Base-by-base conservation (phyloP, 2,888 invertebrate genomes). In the Diadromus collaris region DNA sequence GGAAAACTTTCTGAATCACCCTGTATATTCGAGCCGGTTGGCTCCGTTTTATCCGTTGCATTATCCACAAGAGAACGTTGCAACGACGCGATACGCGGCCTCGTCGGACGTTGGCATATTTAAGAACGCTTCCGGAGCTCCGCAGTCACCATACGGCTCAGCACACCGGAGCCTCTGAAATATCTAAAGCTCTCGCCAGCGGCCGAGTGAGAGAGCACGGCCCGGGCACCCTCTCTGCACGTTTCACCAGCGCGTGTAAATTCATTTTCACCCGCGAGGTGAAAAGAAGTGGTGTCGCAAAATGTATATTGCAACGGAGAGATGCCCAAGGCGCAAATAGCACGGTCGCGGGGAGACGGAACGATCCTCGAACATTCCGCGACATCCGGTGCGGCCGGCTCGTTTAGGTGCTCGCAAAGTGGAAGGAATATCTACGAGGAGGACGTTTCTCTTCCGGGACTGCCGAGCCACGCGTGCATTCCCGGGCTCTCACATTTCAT, bases 341-440 rank as follows among this genome's bases (percentile, higher is more conserved):
- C 27, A 29, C 41, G 27, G 3, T 16, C 54, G 9, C n/a, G 38
- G 32, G 44, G 69, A 34, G 46, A 69, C 44, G 34, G 19, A 58
- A 58, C 69, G 69, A 32, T 69, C 38, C 32, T 44, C 32, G 21
- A 69, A 56, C 32, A 46, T 38, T 19, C 58, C 21, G 44, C 27
- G 69, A 69, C 58, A 46, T 58, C 29, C 32, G 19, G 34, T 41
- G 16, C 29, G 21, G 41, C n/a, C 27, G 29, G 19, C 16, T 44
- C 29, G 41, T 27, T 56, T 29, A 29, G 56, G 27, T 44, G 54
- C 13, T 44, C 24, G 21, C n/a, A 16, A 29, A n/a, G 27, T 16
- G 44, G 56, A 46, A 46, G 46, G 56, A 69, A 63, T 71, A 61
- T 51, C 9, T 61, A 16, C 60, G 27, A 13, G 70, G 13, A 51